These are phyloP conservation scores for Lagenorhynchus albirostris DNA, from an alignment of 2,113 vertebrate genomes.

Conservation along the genomic window DNA sequence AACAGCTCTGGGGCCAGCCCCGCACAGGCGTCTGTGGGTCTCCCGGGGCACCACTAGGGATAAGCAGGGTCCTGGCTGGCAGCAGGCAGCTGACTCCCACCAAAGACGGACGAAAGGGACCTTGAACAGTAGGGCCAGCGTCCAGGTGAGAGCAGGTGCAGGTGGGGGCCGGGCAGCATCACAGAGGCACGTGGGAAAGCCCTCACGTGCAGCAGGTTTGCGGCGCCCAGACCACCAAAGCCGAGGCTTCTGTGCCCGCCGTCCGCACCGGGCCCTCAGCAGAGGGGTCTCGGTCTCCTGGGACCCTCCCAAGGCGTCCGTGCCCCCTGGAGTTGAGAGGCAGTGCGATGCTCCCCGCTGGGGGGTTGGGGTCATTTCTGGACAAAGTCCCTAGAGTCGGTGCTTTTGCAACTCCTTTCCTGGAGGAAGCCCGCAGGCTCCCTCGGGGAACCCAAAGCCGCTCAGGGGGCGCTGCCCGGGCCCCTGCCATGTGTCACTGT, in stretches of 20 bases:
- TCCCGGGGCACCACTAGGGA: too few relatives aligned
- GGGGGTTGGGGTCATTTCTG: neutral
- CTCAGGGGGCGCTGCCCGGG: neutral
- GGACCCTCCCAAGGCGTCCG: neutral
- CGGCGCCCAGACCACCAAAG: fast-evolving
- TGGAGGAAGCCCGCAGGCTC: fast-evolving
- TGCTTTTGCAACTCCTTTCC: neutral
- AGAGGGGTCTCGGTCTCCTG: fast-evolving
- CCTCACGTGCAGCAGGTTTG: fast-evolving
- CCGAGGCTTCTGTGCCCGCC: fast-evolving
- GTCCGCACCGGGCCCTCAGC: fast-evolving
- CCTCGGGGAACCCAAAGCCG: neutral
- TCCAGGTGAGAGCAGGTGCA: neutral
- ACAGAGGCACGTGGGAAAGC: neutral
- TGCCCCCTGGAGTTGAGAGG: fast-evolving
- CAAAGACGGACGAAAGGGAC: neutral
- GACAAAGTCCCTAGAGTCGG: neutral
- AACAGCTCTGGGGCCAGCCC: neutral
- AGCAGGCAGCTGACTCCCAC: neutral
- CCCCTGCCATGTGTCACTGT: fast-evolving
- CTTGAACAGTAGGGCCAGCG: neutral
- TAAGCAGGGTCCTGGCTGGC: neutral
- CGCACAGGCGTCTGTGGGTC: neutral
- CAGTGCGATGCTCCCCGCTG: fast-evolving
- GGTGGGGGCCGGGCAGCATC: neutral